phyloP scores from a whole-genome alignment of 2,113 vertebrate genomes.

The Oreochromis niloticus region DNA sequence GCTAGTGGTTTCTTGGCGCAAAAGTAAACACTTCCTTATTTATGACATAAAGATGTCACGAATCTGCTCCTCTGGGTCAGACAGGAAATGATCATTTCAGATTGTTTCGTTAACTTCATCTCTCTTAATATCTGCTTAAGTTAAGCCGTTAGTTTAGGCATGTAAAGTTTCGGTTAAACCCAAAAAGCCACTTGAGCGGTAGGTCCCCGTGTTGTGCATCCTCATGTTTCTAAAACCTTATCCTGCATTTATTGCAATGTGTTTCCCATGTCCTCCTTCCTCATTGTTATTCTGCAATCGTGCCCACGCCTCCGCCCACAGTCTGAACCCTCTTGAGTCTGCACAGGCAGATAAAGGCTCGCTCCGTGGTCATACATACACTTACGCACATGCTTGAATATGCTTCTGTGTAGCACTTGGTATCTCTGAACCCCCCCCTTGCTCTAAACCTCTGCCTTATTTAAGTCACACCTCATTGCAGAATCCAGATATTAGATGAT shows the following conservation, averaged over 20 bases:
- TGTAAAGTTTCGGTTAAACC: neutral
- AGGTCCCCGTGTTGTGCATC: neutral
- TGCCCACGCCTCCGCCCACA: neutral
- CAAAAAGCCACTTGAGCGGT: neutral
- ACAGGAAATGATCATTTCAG: neutral
- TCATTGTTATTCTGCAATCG: conserved; percentile 39
- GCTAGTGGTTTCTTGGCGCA: neutral
- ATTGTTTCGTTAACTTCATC: neutral
- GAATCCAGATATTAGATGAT: neutral
- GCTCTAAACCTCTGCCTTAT: neutral
- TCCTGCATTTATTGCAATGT: neutral
- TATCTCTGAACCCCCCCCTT: neutral
- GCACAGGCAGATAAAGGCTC: neutral
- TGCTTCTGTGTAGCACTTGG: neutral
- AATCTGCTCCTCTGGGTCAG: neutral
- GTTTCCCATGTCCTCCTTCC: conserved; percentile 18
- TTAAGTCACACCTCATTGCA: neutral
- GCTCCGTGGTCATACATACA: neutral
- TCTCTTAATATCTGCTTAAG: neutral
- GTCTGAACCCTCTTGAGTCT: conserved; percentile 2
- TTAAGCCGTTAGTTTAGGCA: neutral
- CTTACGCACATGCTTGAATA: neutral
- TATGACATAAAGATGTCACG: neutral
- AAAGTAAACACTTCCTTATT: neutral
- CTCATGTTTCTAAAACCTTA: neutral